These are phyloP conservation scores for Andrena cerasifolii DNA, from an alignment of 1,140 invertebrate species.

Conservation along the genomic window DNA sequence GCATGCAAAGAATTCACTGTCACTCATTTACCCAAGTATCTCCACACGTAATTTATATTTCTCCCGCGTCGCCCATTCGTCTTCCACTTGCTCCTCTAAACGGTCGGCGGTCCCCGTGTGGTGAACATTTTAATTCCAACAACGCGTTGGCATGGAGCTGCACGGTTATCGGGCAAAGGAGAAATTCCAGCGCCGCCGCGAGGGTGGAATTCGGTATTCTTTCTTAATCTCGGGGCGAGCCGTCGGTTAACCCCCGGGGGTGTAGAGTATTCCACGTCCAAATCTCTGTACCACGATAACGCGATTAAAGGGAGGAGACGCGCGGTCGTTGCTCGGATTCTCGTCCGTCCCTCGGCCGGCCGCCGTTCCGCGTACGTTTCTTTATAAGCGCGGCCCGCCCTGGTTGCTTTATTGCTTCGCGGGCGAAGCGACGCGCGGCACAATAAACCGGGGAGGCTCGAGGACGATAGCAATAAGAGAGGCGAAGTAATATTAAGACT, in stretches of 20 bases:
- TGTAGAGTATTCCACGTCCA: neutral
- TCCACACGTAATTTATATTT: too few relatives aligned
- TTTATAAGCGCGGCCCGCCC: constrained; percentile 19
- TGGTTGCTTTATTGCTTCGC: constrained; percentile 30
- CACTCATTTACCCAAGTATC: too few relatives aligned
- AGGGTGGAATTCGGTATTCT: constrained; percentile 4
- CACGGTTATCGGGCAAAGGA: neutral
- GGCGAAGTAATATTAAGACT: constrained; percentile 58
- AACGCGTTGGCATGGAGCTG: too few relatives aligned
- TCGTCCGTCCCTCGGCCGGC: neutral
- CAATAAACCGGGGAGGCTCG: constrained; percentile 35
- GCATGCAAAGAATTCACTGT: too few relatives aligned
- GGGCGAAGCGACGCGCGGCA: constrained; percentile 18
- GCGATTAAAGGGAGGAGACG: constrained; percentile 6
- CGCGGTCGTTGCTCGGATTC: constrained; percentile 9
- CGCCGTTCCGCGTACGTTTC: constrained; percentile 1
- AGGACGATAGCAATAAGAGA: constrained; percentile 42
- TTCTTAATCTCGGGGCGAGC: neutral
- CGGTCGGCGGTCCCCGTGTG: too few relatives aligned
- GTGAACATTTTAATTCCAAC: neutral
- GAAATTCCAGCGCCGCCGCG: neutral
- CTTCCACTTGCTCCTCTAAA: too few relatives aligned
- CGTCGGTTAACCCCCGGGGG: neutral
- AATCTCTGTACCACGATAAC: neutral
- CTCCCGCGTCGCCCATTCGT: too few relatives aligned